phyloP scores from a whole-genome alignment of 1,140 invertebrate genomes.

The Diabrotica virgifera region DNA sequence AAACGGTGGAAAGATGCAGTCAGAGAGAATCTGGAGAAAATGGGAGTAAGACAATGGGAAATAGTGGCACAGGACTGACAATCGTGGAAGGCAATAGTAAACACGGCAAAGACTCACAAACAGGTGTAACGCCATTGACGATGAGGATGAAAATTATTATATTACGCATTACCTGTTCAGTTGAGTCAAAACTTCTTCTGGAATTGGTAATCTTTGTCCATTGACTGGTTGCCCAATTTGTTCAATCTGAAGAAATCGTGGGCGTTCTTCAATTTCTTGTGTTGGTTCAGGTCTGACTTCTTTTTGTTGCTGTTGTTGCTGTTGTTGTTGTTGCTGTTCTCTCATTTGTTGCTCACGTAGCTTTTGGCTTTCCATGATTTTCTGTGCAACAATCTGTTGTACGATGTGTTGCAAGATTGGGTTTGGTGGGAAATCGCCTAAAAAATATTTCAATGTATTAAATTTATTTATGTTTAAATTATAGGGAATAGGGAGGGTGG shows the following conservation, averaged over 20 bases:
- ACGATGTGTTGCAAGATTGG: conserved; percentile 46
- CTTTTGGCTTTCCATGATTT: conserved; percentile 41
- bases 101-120: no score
- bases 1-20: no score
- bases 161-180: conserved; percentile 37
- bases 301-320: conserved; percentile 23
- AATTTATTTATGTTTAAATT: no score
- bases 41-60: no score
- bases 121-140: neutral
- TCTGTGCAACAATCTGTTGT: conserved; percentile 46
- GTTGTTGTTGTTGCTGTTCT: conserved; percentile 19
- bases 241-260: conserved; percentile 35
- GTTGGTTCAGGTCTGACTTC: conserved; percentile 19
- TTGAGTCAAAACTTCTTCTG: conserved; percentile 58
- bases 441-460: no score
- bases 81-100: no score
- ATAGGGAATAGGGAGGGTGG: no score
- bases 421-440: conserved; percentile 35
- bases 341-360: conserved; percentile 17
- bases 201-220: conserved; percentile 53
- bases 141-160: conserved; percentile 1
- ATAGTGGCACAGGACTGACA: no score
- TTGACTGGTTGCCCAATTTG: conserved; percentile 47
- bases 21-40: no score
- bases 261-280: conserved; percentile 17